These are phyloP conservation scores for Cheilosia urbana DNA, from an alignment of 2,888 invertebrate species.

Conservation along the genomic window DNA sequence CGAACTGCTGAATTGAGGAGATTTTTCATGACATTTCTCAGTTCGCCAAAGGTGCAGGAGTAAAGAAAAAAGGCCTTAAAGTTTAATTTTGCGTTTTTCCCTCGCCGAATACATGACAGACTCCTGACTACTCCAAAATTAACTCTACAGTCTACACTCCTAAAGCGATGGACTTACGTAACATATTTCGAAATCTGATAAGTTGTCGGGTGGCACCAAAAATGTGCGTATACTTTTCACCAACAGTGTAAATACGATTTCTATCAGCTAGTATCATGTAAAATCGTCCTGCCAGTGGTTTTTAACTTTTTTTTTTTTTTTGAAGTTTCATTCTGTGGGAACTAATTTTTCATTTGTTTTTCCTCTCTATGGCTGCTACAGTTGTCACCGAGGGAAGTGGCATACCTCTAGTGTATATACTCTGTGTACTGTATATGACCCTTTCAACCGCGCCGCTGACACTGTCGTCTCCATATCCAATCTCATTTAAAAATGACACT, in stretches of 20 bases:
- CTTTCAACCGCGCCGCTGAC: background rate
- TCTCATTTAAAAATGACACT: conserved; percentile 22
- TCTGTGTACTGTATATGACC: background rate
- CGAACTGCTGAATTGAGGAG: no score
- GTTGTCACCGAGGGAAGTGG: conserved; percentile 45
- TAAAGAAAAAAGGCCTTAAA: no score
- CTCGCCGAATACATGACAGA: no score
- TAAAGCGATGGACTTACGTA: no score
- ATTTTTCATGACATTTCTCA: no score
- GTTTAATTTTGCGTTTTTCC: no score
- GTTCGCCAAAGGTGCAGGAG: no score
- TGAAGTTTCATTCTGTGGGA: conserved; percentile 22
- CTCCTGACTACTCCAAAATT: no score
- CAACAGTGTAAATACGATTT: conserved; percentile 16
- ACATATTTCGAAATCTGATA: no score
- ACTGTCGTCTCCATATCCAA: conserved; percentile 7
- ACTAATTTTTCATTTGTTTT: conserved; percentile 45
- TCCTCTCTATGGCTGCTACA: conserved; percentile 49
- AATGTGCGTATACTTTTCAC: background rate
- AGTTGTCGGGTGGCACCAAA: no score
- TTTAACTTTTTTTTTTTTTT: conserved; percentile 19
- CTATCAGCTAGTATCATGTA: conserved; percentile 28
- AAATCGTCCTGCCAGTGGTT: conserved; percentile 26
- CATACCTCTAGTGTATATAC: conserved; percentile 12
- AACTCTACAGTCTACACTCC: no score